Base-by-base conservation (phyloP, 2,888 invertebrate genomes). In the Noctua comes region DNA sequence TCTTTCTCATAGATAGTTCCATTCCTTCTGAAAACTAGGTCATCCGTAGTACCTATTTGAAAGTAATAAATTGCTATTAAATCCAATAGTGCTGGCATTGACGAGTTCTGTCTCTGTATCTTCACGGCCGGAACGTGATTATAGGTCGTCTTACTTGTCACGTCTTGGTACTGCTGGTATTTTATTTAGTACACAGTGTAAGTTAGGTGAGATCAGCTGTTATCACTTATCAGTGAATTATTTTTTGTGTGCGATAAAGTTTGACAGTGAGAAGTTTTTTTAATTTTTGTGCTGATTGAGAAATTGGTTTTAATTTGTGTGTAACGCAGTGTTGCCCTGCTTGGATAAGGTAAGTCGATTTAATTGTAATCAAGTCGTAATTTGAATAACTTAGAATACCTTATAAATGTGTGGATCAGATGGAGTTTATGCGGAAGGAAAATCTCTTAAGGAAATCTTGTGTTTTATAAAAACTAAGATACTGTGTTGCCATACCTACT, bases 121-220 rank as follows among this genome's bases (percentile, higher is more conserved):
- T 81, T 87, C 88, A 88, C 72, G 88, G 87, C 24, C 87, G 65
- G 11, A 13, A 51, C 70, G 70, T 74, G 83, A 75, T 75, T 73
- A 59, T n/a, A 75, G 71, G 57, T 76, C 73, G 31, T 68, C 24
- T 59, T 24, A 69, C 62, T 57, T 79, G 69, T 76, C 82, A 78
- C 66, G 81, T 65, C 68, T 78, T 68, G 43, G 8, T 31, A 51
- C 24, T 11, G 8, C 0, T 66, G 4, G 48, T 16, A 54, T 24
- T 69, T 69, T 59, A 57, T 64, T 80, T 72, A 80, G 77, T 80
- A 57, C 69, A 68, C 80, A 76, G 80, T 68, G 43, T 66, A 43
- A 69, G 57, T 73, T 71, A 48, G 36, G 18, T 24, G 57, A 62
- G 73, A 74, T 48, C 72, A 77, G 80, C 59, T 68, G 80, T 66